A percentile compares a stretch with the other conserved stretches of the same genome.
Conservation (phyloP, 2,888 invertebrate species). For the Gortyna flavago region DNA sequence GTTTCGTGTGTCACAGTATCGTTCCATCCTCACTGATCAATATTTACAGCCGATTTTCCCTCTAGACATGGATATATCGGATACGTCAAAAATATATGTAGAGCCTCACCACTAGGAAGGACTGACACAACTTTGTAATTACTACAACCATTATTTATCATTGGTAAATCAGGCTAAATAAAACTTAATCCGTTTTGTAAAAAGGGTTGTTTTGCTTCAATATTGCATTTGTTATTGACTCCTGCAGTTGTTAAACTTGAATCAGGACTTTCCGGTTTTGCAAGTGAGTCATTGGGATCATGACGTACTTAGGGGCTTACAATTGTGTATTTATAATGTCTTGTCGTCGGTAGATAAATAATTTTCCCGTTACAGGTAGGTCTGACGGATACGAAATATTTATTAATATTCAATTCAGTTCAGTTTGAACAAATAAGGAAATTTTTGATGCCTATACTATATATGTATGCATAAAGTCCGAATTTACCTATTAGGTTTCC, state of each 20-base stretch:
- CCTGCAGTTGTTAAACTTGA: slow-evolving; percentile 30
- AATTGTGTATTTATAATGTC: slow-evolving; percentile 1
- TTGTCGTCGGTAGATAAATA: neutral
- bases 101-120: slow-evolving; percentile 7
- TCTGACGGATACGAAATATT: neutral
- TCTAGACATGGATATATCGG: neutral
- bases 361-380: slow-evolving; percentile 10
- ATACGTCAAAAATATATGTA: neutral
- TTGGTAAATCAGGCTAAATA: slow-evolving; percentile 27
- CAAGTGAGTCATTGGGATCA: slow-evolving; percentile 51
- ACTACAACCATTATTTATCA: slow-evolving; percentile 17
- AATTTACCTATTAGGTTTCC: slow-evolving; percentile 17
- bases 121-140: slow-evolving; percentile 10
- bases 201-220: slow-evolving; percentile 37
- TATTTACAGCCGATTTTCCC: slow-evolving; percentile 13
- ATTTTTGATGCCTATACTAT: neutral
- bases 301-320: slow-evolving; percentile 17
- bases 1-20: slow-evolving; percentile 6
- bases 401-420: neutral
- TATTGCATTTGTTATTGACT: neutral
- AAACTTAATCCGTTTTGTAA: neutral
- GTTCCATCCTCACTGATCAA: slow-evolving; percentile 30
- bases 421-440: slow-evolving; percentile 16
- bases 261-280: slow-evolving; percentile 60
- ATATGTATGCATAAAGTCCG: neutral